Evolutionary conservation across 2,797 vertebrate genomes (phyloP).

Genomic region (Diglossa cyanea): DNA sequence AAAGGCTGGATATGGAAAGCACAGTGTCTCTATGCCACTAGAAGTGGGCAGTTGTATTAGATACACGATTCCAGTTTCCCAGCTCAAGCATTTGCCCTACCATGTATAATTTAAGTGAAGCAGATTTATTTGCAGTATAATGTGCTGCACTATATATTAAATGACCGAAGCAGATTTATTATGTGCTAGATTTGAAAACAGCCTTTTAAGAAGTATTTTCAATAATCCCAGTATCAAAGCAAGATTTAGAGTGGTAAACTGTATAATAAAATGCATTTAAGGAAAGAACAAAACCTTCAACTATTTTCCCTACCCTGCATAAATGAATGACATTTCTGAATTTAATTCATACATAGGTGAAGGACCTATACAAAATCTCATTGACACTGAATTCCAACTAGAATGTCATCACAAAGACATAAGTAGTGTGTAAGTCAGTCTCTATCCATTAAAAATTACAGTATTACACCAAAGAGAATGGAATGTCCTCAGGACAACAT

Average conservation of each 20-base stretch:
- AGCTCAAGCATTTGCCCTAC: neutral
- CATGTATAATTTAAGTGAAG: neutral
- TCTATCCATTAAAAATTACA: neutral
- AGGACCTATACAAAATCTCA: neutral
- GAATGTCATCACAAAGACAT: neutral
- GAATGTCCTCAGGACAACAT: neutral
- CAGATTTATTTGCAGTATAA: conserved; percentile 12
- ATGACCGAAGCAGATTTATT: neutral
- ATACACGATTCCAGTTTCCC: neutral
- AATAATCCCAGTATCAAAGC: neutral
- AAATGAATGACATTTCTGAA: neutral
- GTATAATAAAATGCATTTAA: neutral
- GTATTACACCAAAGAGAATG: neutral
- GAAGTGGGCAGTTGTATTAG: neutral
- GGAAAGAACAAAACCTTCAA: neutral
- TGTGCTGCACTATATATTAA: neutral
- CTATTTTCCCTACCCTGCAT: neutral
- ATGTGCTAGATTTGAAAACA: neutral
- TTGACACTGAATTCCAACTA: neutral
- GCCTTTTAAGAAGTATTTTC: neutral
- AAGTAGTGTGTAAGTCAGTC: neutral
- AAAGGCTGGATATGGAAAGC: neutral
- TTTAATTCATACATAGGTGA: neutral
- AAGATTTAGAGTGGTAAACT: neutral
- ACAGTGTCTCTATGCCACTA: neutral